Conservation (phyloP, 2,113 vertebrate genomes). For the Nettapus auritus region DNA sequence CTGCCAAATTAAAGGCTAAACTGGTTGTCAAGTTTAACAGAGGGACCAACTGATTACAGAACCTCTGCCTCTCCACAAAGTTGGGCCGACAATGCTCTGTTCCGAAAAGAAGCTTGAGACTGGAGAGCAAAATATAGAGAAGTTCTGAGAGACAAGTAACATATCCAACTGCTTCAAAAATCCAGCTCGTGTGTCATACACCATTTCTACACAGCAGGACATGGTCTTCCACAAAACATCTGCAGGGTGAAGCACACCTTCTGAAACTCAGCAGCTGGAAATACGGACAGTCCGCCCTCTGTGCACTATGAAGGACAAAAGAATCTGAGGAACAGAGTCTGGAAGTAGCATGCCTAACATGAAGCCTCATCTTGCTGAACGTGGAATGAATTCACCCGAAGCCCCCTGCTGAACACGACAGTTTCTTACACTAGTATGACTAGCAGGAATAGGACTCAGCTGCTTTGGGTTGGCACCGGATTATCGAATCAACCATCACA, state of each 20-base stretch:
- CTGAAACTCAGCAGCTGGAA: neutral
- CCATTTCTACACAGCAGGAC: neutral
- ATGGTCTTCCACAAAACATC: neutral
- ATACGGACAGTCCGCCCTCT: neutral
- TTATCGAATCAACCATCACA: neutral
- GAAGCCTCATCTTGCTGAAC: neutral
- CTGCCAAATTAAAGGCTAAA: neutral
- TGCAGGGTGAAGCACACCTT: neutral
- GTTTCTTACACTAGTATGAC: neutral
- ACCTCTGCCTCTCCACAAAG: neutral
- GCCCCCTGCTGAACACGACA: rapidly evolving
- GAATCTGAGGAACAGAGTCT: neutral
- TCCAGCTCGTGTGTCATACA: neutral
- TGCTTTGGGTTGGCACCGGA: neutral
- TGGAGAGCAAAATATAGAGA: neutral
- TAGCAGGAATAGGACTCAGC: neutral
- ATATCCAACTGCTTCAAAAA: neutral
- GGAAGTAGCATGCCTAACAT: neutral
- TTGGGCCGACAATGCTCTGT: neutral
- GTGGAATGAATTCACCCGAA: neutral
- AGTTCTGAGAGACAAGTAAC: neutral
- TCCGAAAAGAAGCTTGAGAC: neutral
- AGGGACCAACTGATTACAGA: neutral
- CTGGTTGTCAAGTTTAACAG: neutral
- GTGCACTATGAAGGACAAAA: neutral